Percentiles rank a stretch among this genome's conserved stretches.
Evolutionary conservation across 2,113 vertebrate genomes (phyloP).

Genomic region (Cyphomyrus discorhynchus): DNA sequence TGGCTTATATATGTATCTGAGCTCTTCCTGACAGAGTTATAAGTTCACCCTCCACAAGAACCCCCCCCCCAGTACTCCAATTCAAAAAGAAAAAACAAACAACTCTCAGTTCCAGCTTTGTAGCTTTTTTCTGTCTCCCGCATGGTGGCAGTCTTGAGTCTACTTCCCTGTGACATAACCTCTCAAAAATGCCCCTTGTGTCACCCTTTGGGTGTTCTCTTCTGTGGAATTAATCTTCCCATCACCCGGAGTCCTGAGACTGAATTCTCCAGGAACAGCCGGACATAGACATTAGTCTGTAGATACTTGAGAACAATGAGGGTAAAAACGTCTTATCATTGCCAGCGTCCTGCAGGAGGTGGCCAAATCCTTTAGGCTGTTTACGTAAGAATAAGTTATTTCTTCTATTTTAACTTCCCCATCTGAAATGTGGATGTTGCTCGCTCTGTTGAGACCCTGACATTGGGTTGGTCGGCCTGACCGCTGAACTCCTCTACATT

Average conservation of each 20-base stretch:
- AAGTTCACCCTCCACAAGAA: conserved; percentile 1
- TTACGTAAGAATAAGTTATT: neutral
- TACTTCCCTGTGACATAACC: neutral
- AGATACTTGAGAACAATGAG: neutral
- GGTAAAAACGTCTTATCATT: conserved; percentile 10
- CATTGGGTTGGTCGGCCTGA: neutral
- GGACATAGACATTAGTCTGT: neutral
- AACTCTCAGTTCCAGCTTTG: neutral
- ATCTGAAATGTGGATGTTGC: neutral
- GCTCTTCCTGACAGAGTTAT: conserved; percentile 31
- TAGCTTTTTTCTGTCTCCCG: neutral
- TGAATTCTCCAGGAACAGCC: neutral
- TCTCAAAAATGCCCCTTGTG: neutral
- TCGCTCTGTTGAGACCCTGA: neutral
- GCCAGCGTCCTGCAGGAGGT: conserved; percentile 19
- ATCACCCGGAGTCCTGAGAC: neutral
- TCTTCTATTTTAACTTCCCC: neutral
- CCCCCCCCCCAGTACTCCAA: neutral
- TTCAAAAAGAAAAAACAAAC: conserved; percentile 1
- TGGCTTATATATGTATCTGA: conserved; percentile 9
- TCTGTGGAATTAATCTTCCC: neutral
- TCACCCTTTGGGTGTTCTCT: neutral
- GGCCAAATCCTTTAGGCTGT: neutral
- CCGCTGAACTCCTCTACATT: neutral
- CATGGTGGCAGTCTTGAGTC: neutral